phyloP scores from a whole-genome alignment of 2,888 invertebrate genomes.

The Lasioglossum figueresi region DNA sequence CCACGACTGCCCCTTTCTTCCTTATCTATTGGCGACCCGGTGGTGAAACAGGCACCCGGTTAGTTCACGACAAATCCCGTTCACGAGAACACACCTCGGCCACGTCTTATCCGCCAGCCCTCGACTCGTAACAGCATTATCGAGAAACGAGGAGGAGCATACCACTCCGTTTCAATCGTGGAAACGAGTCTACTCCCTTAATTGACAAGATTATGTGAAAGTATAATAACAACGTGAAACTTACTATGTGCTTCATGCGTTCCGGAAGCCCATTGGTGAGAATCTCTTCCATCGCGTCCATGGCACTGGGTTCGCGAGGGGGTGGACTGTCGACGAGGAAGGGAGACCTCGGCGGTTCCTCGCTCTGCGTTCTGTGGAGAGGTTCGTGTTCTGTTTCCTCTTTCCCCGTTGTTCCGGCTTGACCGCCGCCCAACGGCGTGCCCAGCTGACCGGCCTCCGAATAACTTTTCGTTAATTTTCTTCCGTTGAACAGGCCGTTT shows the following conservation, averaged over 20 bases:
- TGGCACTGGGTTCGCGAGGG: constrained; percentile 66
- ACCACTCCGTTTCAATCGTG: too few species aligned
- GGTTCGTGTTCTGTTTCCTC: constrained; percentile 88
- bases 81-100: too few species aligned
- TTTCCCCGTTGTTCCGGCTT: constrained; percentile 65
- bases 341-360: constrained; percentile 92
- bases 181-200: background rate
- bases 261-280: constrained; percentile 75
- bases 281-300: constrained; percentile 55
- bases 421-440: constrained; percentile 78
- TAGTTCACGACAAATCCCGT: too few species aligned
- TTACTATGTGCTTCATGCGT: constrained; percentile 45
- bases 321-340: constrained; percentile 87
- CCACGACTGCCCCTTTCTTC: too few species aligned
- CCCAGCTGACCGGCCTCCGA: constrained; percentile 89
- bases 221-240: constrained; percentile 17
- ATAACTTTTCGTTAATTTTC: constrained; percentile 92
- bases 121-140: too few species aligned
- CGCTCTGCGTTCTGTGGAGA: constrained; percentile 93
- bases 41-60: too few species aligned
- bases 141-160: too few species aligned
- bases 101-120: too few species aligned
- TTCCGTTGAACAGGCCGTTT: constrained; percentile 90
- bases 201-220: background rate
- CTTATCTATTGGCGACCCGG: too few species aligned